These are phyloP conservation scores for Okapia johnstoni DNA, from an alignment of 2,113 vertebrate genomes.

Conservation along the genomic window DNA sequence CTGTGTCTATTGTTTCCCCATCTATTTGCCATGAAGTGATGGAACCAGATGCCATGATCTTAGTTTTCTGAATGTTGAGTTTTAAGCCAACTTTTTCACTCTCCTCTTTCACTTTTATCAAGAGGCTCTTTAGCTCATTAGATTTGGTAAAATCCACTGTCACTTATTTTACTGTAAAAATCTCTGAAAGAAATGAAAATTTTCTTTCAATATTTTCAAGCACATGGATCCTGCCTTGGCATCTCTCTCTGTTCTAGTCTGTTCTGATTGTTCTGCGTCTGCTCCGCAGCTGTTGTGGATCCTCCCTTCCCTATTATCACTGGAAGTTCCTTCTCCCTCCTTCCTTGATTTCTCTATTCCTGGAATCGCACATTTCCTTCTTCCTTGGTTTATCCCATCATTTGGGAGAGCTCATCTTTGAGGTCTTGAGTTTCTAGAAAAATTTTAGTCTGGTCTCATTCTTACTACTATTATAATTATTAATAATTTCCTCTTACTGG, in stretches of 20 bases:
- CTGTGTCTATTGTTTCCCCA: neutral
- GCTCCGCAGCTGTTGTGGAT: neutral
- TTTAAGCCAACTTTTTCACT: neutral
- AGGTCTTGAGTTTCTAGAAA: neutral
- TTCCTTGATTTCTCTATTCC: neutral
- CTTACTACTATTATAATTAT: neutral
- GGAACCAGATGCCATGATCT: neutral
- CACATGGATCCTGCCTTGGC: neutral
- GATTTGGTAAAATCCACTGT: neutral
- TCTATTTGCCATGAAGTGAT: neutral
- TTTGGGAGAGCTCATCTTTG: neutral
- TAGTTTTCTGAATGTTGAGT: neutral
- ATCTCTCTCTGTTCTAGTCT: neutral
- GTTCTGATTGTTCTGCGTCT: neutral
- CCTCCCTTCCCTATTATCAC: neutral
- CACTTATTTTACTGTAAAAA: neutral
- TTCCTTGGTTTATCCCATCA: neutral
- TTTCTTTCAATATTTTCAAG: neutral
- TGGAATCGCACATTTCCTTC: neutral
- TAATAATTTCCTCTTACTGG: neutral
- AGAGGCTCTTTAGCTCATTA: neutral
- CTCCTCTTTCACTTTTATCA: neutral
- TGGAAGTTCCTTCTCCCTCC: neutral
- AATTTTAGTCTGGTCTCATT: neutral
- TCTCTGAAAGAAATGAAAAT: neutral